These are phyloP conservation scores for Tenebrio molitor DNA, from an alignment of 1,140 invertebrate species.

Conservation along the genomic window DNA sequence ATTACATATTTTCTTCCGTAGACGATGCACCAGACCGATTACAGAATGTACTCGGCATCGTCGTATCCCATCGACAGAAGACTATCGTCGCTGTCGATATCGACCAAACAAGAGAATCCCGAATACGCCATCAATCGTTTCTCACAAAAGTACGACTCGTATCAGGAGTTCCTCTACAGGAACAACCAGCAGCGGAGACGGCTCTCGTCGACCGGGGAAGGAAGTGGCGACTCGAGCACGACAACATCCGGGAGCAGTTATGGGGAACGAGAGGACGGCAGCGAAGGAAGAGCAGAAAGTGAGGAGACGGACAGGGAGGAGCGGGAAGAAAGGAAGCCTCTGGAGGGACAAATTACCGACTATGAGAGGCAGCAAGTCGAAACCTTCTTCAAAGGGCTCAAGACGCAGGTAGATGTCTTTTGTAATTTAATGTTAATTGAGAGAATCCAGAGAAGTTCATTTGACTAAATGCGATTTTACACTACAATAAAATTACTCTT, in stretches of 20 bases:
- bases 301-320: conserved; percentile 60
- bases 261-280: conserved; percentile 65
- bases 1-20: not conserved
- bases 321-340: conserved; percentile 62
- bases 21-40: conserved; percentile 41
- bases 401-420: conserved; percentile 74
- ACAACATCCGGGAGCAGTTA: conserved; percentile 69
- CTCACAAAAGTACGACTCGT: conserved; percentile 63
- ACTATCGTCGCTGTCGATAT: conserved; percentile 60
- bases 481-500: too few species aligned
- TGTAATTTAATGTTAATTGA: too few species aligned
- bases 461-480: too few species aligned
- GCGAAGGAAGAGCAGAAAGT: conserved; percentile 62
- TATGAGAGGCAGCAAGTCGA: conserved; percentile 83
- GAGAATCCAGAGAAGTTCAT: too few species aligned
- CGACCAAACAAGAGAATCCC: conserved; percentile 61
- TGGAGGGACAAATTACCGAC: conserved; percentile 71
- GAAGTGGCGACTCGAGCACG: conserved; percentile 68
- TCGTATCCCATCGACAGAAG: conserved; percentile 55
- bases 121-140: conserved; percentile 59
- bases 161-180: conserved; percentile 61
- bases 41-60: conserved; percentile 35
- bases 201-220: conserved; percentile 67
- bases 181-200: conserved; percentile 55
- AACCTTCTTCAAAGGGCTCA: conserved; percentile 83